Evolutionary conservation across 2,113 vertebrate genomes (phyloP), one percentile per base, ranked within the genome.

Genomic region (Eleginops maclovinus): DNA sequence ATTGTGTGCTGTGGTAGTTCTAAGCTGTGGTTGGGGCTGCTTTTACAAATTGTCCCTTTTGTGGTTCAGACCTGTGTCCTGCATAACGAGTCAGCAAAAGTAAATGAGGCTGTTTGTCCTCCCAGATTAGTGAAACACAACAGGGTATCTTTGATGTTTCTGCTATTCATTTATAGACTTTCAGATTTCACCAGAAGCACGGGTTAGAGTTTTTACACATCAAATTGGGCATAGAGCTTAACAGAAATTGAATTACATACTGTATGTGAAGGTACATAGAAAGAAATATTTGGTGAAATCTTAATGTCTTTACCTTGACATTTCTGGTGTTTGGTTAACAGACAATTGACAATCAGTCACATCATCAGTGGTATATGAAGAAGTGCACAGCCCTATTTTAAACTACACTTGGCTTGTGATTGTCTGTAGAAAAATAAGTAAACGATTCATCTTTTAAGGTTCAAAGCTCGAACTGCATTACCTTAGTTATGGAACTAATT

Each of bases 281-380:
- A n/a, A n/a, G 8, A 36, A 1, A 36, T 36, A 36, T 36, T 36
- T 36, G 31, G 31, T 36, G 31, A 36, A 36, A 36, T 36, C 31
- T 36, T 36, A 36, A 36, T 36, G 31, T 36, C 31, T 36, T 36
- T 36, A 36, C 8, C 31, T 36, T 36, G 31, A 36, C 8, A 36
- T 36, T 36, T 36, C 31, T 8, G 31, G 31, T 36, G 58, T 61
- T 60, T 75, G 8, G 10, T 73, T 15, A 47, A 44, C 26, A 58
- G 13, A 77, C 47, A 55, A 56, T 4, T 11, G 73, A 87, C 90
- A 88, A 87, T 90, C 78, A 70, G 49, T 62, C 12, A 28, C 65
- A 53, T 49, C 31, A 61, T 63, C 58, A 77, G 59, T 64, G 66
- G 50, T 49, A 71, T n/a, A 55, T 50, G 31, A 73, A 72, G 70